Evolutionary conservation across 2,797 vertebrate species (phyloP).

Genomic region (Eulemur albifrons): DNA sequence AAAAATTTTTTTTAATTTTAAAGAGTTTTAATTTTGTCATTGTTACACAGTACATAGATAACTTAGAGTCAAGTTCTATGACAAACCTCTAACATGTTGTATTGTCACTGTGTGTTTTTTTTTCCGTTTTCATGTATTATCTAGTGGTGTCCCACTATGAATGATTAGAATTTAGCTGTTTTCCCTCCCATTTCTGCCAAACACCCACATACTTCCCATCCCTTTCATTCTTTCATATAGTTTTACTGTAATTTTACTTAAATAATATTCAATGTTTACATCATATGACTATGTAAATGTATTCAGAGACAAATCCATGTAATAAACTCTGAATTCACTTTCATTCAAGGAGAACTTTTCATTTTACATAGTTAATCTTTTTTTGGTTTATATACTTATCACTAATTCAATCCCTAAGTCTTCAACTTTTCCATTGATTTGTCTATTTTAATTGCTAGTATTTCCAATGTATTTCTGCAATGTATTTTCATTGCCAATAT

Average conservation of each 20-base stretch:
- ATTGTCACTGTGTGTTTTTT: neutral
- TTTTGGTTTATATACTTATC: neutral
- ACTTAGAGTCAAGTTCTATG: neutral
- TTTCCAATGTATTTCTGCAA: neutral
- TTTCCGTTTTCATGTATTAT: neutral
- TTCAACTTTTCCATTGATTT: neutral
- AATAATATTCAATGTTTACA: neutral
- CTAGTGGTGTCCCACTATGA: neutral
- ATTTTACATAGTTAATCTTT: conserved; percentile 17
- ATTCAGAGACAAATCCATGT: neutral
- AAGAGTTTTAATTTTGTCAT: neutral
- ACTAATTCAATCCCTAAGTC: neutral
- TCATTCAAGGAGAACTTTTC: conserved; percentile 20
- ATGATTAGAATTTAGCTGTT: neutral
- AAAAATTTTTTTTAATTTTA: neutral
- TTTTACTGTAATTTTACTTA: neutral
- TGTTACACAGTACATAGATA: neutral
- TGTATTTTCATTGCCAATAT: neutral
- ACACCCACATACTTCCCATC: neutral
- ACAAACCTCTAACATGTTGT: neutral
- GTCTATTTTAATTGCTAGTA: neutral
- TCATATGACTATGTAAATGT: neutral
- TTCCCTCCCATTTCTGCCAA: neutral
- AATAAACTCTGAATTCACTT: conserved; percentile 1
- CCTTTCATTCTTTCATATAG: neutral